Evolutionary conservation across 2,888 invertebrate genomes (phyloP).

Genomic region (Luperina nickerlii): DNA sequence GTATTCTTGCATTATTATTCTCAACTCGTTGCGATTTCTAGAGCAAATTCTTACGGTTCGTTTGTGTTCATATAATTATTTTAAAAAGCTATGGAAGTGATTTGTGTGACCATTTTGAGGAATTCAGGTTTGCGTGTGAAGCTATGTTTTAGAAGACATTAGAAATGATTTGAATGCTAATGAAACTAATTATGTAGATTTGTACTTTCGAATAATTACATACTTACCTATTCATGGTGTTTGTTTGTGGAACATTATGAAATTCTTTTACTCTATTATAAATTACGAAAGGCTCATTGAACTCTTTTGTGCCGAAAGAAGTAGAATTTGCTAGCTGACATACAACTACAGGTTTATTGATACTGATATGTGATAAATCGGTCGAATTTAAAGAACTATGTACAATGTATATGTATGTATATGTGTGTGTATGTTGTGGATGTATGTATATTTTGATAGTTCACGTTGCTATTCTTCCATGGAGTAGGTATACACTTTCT

Average conservation of each 20-base stretch:
- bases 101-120: constrained; percentile 20
- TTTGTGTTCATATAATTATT: constrained; percentile 24
- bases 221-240: constrained; percentile 1
- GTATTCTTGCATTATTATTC: constrained; percentile 54
- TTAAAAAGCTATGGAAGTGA: constrained; percentile 25
- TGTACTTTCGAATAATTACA: constrained; percentile 9
- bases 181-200: constrained; percentile 1
- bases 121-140: constrained; percentile 37
- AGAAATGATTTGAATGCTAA: constrained; percentile 19
- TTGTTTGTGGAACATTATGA: constrained; percentile 1
- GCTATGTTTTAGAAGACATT: constrained; percentile 26
- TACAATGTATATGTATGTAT: not conserved
- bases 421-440: too few relatives aligned
- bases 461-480: not conserved
- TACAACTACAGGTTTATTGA: not conserved
- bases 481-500: too few relatives aligned
- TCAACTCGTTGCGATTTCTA: constrained; percentile 26
- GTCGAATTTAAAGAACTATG: not conserved
- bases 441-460: not conserved
- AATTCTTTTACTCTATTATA: not conserved
- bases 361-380: not conserved
- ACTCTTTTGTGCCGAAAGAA: not conserved
- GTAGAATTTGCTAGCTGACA: not conserved
- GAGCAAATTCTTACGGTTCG: constrained; percentile 15
- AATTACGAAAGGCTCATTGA: constrained; percentile 12